Conservation (phyloP, 2,797 vertebrate species). For the Kryptopterus vitreolus region DNA sequence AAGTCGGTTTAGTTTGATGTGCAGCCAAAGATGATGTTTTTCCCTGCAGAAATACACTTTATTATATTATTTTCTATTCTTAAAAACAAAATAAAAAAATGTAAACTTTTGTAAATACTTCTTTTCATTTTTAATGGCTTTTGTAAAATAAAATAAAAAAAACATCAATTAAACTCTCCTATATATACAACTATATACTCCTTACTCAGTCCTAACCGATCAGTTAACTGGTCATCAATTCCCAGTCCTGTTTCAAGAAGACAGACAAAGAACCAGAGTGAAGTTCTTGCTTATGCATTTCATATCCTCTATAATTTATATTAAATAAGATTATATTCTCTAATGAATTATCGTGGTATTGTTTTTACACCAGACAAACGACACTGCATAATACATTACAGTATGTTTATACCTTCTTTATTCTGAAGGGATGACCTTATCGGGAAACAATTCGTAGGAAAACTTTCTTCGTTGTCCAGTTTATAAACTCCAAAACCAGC, state of each 20-base stretch:
- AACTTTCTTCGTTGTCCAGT: constrained; percentile 56
- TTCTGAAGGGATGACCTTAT: constrained; percentile 51
- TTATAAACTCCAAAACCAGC: constrained; percentile 50
- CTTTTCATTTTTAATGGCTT: no score
- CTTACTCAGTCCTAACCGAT: neutral
- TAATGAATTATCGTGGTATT: no score
- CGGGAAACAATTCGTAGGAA: constrained; percentile 59
- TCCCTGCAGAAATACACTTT: neutral
- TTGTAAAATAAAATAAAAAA: no score
- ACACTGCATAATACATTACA: neutral
- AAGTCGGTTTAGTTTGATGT: neutral
- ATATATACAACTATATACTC: neutral
- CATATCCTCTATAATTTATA: neutral
- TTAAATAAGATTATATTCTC: no score
- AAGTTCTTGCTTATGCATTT: neutral
- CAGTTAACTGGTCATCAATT: neutral
- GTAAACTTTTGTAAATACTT: no score
- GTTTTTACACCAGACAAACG: no score
- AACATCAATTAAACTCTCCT: neutral
- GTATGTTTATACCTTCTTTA: constrained; percentile 58
- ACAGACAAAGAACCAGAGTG: neutral
- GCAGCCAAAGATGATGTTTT: neutral
- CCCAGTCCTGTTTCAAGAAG: neutral
- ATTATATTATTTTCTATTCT: neutral
- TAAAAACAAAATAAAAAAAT: no score